phyloP scores from a whole-genome alignment of 2,888 invertebrate species.

The Parnassius orleans region DNA sequence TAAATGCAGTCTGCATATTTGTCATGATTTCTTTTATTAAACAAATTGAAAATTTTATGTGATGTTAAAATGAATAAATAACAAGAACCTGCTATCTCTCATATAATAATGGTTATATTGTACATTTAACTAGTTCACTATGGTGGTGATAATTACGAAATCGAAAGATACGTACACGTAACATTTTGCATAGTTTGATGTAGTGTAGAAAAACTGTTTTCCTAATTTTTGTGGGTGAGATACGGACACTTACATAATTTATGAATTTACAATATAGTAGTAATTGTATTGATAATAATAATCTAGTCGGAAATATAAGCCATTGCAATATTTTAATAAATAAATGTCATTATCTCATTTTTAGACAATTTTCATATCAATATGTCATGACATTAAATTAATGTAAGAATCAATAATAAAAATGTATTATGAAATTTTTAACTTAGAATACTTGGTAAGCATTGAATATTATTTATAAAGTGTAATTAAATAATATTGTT shows the following conservation, averaged over 20 bases:
- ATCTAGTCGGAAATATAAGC: conserved; percentile 79
- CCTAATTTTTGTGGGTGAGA: neutral
- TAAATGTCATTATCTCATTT: conserved; percentile 32
- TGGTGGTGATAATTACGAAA: too few relatives aligned
- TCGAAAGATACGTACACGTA: too few relatives aligned
- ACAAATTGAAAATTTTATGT: too few relatives aligned
- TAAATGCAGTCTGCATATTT: too few relatives aligned
- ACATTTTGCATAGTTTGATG: neutral
- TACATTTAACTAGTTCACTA: too few relatives aligned
- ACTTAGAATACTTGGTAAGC: conserved; percentile 19
- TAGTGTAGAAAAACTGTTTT: neutral
- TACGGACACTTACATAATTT: conserved; percentile 12
- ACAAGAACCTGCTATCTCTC: too few relatives aligned
- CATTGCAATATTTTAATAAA: conserved; percentile 73
- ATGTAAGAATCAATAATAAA: conserved; percentile 31
- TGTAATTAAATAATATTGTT: conserved; percentile 40
- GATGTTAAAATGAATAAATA: too few relatives aligned
- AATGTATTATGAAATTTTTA: conserved; percentile 22
- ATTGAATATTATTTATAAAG: conserved; percentile 39
- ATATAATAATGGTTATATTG: too few relatives aligned
- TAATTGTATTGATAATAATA: conserved; percentile 71
- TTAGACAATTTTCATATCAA: conserved; percentile 37
- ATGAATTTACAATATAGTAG: conserved; percentile 58
- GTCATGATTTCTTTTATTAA: too few relatives aligned
- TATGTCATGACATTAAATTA: conserved; percentile 29